These are phyloP conservation scores for Papilio gigon DNA, from an alignment of 2,888 invertebrate genomes.

Conservation along the genomic window DNA sequence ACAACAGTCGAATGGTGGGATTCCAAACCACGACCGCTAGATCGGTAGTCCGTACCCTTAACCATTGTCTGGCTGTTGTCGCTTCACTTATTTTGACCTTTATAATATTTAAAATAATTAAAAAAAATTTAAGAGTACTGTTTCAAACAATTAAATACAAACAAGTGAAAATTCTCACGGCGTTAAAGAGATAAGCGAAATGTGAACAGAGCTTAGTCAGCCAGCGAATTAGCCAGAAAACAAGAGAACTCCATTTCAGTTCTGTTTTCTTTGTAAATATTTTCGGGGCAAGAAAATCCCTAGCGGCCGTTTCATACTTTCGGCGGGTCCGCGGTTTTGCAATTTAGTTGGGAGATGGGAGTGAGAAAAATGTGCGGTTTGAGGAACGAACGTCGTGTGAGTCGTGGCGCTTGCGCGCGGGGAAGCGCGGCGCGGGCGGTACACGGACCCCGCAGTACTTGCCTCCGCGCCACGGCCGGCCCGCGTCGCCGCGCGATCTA, in stretches of 20 bases:
- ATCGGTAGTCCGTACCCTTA: too few relatives aligned
- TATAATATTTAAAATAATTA: too few relatives aligned
- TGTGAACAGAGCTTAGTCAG: conserved; percentile 21
- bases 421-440: conserved; percentile 50
- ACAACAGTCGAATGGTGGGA: too few relatives aligned
- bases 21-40: too few relatives aligned
- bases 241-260: conserved; percentile 31
- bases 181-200: conserved; percentile 6
- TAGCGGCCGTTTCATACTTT: conserved; percentile 65
- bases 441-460: conserved; percentile 63
- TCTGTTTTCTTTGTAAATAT: conserved; percentile 32
- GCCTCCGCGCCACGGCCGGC: conserved; percentile 54
- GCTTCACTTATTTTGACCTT: too few relatives aligned
- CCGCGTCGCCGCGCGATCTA: conserved; percentile 50
- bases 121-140: background rate
- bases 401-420: conserved; percentile 59
- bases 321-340: conserved; percentile 71
- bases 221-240: conserved; percentile 12
- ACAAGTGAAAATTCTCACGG: background rate
- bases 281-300: conserved; percentile 67
- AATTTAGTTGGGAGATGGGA: conserved; percentile 72
- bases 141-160: background rate
- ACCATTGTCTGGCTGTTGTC: too few relatives aligned
- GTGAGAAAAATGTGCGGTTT: conserved; percentile 73
- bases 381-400: conserved; percentile 46